Percentiles rank a stretch among this genome's conserved stretches.
Evolutionary conservation across 2,888 invertebrate genomes (phyloP).

Genomic region (Argyresthia albistria): DNA sequence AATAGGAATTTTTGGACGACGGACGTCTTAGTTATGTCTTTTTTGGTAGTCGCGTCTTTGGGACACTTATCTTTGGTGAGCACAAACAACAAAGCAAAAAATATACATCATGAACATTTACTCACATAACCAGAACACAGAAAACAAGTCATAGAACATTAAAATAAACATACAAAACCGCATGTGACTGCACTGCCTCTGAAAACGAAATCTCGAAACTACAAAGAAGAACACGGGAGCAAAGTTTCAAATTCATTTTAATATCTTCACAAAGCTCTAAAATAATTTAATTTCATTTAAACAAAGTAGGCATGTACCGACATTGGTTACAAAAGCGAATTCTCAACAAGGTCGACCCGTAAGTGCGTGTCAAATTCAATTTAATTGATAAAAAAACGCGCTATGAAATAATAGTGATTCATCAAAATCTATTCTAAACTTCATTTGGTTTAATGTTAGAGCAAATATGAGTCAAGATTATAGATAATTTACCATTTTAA

Average conservation of each 20-base stretch:
- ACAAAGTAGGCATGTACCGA: constrained; percentile 35
- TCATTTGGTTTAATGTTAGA: constrained; percentile 1
- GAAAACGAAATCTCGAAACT: constrained; percentile 20
- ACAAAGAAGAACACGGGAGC: constrained; percentile 48
- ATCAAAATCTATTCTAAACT: background rate
- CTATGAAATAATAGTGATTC: background rate
- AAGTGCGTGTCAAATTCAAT: background rate
- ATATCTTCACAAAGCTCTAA: constrained; percentile 66
- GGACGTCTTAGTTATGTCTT: constrained; percentile 34
- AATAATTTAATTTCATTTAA: constrained; percentile 48
- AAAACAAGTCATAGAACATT: constrained; percentile 3
- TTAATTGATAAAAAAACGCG: constrained; percentile 2
- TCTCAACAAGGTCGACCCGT: constrained; percentile 15
- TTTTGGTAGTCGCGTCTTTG: constrained; percentile 49
- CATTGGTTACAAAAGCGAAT: constrained; percentile 27
- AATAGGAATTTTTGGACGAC: constrained; percentile 38
- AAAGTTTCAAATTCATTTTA: constrained; percentile 71
- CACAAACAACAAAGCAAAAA: constrained; percentile 20
- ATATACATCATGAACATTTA: constrained; percentile 31
- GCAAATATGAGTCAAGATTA: background rate
- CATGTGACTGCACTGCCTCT: background rate
- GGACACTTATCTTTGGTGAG: constrained; percentile 53
- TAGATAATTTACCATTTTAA: background rate
- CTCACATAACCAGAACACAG: constrained; percentile 5
- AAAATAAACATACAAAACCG: constrained; percentile 11